These are phyloP conservation scores for Nephila pilipes DNA, from an alignment of 1,140 invertebrate species.

Conservation along the genomic window DNA sequence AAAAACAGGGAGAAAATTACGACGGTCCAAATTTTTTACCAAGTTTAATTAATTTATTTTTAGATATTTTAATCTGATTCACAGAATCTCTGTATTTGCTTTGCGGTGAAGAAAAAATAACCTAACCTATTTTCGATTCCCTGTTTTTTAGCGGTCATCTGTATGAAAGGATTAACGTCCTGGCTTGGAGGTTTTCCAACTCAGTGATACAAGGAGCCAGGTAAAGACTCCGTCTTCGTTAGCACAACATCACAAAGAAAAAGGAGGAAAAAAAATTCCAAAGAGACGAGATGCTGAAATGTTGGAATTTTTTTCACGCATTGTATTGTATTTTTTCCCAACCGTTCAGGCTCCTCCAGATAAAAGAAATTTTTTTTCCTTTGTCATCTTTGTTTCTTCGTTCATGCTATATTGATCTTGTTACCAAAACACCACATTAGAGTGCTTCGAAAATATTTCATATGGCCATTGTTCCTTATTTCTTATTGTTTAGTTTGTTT, in stretches of 20 bases:
- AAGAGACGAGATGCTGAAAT: conserved; percentile 13
- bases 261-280: conserved; percentile 15
- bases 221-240: conserved; percentile 33
- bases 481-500: conserved; percentile 61
- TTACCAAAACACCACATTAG: conserved; percentile 73
- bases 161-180: conserved; percentile 52
- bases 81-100: neutral
- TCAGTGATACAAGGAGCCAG: conserved; percentile 12
- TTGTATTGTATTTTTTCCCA: conserved; percentile 55
- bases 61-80: neutral
- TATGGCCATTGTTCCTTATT: conserved; percentile 43
- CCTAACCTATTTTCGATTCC: conserved; percentile 54
- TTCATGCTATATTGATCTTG: conserved; percentile 70
- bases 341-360: neutral
- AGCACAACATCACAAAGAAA: conserved; percentile 26
- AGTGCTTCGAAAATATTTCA: conserved; percentile 69
- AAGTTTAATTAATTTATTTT: neutral
- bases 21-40: neutral
- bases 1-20: neutral
- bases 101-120: conserved; percentile 6
- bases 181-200: conserved; percentile 62
- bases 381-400: conserved; percentile 43
- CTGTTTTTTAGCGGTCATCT: conserved; percentile 16
- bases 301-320: conserved; percentile 38
- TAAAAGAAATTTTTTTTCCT: conserved; percentile 40